A percentile compares a stretch with the other conserved stretches of the same genome.
These are phyloP conservation scores for Mormyrops attenuatus DNA, from an alignment of 2,797 vertebrate genomes.

Conservation along the genomic window DNA sequence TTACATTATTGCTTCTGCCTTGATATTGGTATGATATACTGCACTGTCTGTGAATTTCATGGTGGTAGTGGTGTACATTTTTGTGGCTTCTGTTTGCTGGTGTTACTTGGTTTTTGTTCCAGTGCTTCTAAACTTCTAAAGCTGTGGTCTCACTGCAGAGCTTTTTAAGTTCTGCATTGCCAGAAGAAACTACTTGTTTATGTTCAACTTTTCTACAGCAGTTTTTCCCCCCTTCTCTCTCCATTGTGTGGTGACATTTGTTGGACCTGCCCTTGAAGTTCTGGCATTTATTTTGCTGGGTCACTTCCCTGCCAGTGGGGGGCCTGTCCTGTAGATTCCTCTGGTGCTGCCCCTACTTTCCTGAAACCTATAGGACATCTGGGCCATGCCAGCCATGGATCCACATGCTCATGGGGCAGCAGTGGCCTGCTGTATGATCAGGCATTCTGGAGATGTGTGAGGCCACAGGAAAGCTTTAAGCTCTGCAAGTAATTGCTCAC, in stretches of 20 bases:
- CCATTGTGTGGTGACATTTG: background rate
- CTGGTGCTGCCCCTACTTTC: background rate
- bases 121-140: background rate
- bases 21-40: background rate
- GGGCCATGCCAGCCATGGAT: background rate
- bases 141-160: background rate
- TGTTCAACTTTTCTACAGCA: background rate
- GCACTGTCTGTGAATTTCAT: background rate
- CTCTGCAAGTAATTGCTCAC: background rate
- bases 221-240: background rate
- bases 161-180: background rate
- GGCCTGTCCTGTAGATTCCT: background rate
- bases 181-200: background rate
- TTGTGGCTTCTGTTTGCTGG: background rate
- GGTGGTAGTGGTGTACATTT: background rate
- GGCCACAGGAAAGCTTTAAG: background rate
- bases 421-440: background rate
- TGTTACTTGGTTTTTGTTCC: background rate
- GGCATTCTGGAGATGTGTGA: background rate
- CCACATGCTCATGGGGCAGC: background rate
- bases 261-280: background rate
- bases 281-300: background rate
- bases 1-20: background rate
- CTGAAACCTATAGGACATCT: background rate
- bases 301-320: background rate